Conservation (phyloP, 2,888 invertebrate genomes). For the Caenorhabditis becei region DNA sequence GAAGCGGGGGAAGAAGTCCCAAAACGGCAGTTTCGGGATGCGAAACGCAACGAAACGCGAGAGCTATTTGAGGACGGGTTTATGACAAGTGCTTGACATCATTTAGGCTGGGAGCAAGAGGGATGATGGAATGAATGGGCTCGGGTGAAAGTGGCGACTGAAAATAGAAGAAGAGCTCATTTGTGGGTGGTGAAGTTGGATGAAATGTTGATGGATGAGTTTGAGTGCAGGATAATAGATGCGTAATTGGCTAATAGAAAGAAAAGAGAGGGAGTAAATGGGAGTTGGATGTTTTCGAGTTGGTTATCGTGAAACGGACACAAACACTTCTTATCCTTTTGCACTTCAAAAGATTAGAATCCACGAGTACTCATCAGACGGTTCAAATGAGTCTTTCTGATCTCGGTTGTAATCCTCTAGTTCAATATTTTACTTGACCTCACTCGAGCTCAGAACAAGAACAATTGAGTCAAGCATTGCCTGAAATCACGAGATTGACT, state of each 20-base stretch:
- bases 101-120: slow-evolving; percentile 32
- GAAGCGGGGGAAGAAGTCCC: slow-evolving; percentile 26
- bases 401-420: neutral
- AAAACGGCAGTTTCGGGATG: slow-evolving; percentile 41
- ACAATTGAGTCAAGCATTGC: slow-evolving; percentile 3
- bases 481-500: slow-evolving; percentile 22
- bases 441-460: slow-evolving; percentile 9
- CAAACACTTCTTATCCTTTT: neutral
- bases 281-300: slow-evolving; percentile 5
- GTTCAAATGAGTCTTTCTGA: neutral
- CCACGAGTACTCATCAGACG: neutral
- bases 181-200: slow-evolving; percentile 9
- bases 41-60: slow-evolving; percentile 7
- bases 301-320: neutral
- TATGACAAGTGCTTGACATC: slow-evolving; percentile 61
- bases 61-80: slow-evolving; percentile 57
- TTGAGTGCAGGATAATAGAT: slow-evolving; percentile 23
- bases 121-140: slow-evolving; percentile 24
- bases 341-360: neutral
- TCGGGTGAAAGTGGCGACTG: slow-evolving; percentile 7
- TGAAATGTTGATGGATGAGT: slow-evolving; percentile 34
- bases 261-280: neutral
- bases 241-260: slow-evolving; percentile 20
- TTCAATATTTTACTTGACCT: slow-evolving; percentile 12
- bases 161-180: slow-evolving; percentile 23